Conservation (phyloP, 2,888 invertebrate species). For the Brachylomia viminalis region DNA sequence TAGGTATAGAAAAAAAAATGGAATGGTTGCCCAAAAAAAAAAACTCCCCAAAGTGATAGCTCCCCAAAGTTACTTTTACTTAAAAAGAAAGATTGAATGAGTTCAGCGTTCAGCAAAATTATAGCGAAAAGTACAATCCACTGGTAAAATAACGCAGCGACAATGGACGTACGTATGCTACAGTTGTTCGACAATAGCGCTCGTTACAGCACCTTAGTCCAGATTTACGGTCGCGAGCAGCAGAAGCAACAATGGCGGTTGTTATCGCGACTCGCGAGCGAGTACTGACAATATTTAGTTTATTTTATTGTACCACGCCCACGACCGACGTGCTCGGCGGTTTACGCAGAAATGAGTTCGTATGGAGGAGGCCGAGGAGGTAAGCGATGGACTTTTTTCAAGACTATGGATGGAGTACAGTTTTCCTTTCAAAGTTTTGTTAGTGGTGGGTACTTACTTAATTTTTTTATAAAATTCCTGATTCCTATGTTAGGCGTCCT, state of each 20-base stretch:
- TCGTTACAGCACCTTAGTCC: constrained; percentile 78
- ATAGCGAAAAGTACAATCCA: neutral
- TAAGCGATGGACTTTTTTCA: neutral
- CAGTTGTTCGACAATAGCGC: constrained; percentile 73
- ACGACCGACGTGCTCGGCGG: constrained; percentile 33
- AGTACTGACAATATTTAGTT: constrained; percentile 56
- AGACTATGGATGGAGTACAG: neutral
- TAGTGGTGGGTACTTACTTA: neutral
- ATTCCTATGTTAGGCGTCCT: neutral
- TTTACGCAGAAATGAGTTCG: constrained; percentile 49
- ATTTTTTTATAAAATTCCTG: neutral
- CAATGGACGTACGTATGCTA: constrained; percentile 67
- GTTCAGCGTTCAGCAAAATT: neutral
- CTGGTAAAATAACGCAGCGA: constrained; percentile 18
- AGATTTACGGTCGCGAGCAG: constrained; percentile 78
- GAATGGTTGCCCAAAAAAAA: no score
- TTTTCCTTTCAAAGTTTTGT: constrained; percentile 7
- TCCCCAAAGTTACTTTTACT: neutral
- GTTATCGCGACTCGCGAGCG: constrained; percentile 71
- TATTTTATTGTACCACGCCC: constrained; percentile 50
- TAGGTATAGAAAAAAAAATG: no score
- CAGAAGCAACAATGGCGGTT: constrained; percentile 78
- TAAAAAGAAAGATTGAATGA: neutral
- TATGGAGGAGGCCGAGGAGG: neutral
- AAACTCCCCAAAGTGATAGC: no score